Conservation (phyloP, 2,888 invertebrate species). For the Xestia c-nigrum region DNA sequence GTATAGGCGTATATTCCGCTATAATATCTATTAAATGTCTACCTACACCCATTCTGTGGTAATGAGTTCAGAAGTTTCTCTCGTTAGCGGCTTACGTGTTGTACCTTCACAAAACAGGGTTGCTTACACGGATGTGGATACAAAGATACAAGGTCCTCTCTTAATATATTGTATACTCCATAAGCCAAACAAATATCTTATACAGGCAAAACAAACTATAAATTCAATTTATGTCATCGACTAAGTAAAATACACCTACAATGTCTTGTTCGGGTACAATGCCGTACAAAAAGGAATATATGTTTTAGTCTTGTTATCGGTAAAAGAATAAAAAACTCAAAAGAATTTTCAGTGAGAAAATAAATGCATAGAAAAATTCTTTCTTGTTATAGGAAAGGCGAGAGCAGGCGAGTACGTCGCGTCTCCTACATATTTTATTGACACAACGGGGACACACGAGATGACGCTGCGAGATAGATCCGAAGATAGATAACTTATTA, state of each 20-base stretch:
- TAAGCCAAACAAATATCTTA: too few species aligned
- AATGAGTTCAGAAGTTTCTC: slow-evolving; percentile 60
- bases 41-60: slow-evolving; percentile 40
- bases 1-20: slow-evolving; percentile 15
- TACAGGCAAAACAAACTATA: slow-evolving; percentile 64
- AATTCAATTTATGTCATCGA: slow-evolving; percentile 65
- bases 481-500: slow-evolving; percentile 70
- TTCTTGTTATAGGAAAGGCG: slow-evolving; percentile 89
- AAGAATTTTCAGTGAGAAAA: slow-evolving; percentile 84
- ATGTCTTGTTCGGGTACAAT: slow-evolving; percentile 53
- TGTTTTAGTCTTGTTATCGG: slow-evolving; percentile 66
- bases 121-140: slow-evolving; percentile 46
- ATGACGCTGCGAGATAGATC: slow-evolving; percentile 69
- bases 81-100: slow-evolving; percentile 40
- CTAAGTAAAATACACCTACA: slow-evolving; percentile 67
- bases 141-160: slow-evolving; percentile 51
- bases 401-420: slow-evolving; percentile 82
- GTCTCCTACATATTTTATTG: slow-evolving; percentile 90
- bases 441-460: slow-evolving; percentile 71
- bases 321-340: slow-evolving; percentile 72
- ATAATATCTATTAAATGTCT: slow-evolving; percentile 36
- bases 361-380: slow-evolving; percentile 89
- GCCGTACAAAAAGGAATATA: slow-evolving; percentile 50
- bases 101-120: slow-evolving; percentile 42
- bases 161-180: slow-evolving; percentile 48